phyloP scores from a whole-genome alignment of 2,797 vertebrate genomes.

The Clamator glandarius region DNA sequence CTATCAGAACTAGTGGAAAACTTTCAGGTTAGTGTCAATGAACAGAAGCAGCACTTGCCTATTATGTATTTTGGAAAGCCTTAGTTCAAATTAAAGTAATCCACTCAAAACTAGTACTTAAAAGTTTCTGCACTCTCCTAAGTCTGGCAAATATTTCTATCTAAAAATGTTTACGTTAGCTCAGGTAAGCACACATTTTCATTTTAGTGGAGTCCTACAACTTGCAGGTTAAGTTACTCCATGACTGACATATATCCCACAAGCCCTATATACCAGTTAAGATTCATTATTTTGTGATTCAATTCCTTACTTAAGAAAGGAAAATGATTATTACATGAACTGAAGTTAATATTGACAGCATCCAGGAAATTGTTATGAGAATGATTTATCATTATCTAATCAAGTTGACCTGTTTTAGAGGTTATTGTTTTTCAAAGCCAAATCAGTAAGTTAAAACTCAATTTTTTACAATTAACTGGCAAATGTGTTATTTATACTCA shows the following conservation, averaged over 20 bases:
- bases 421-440: background rate
- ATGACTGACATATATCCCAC: background rate
- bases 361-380: background rate
- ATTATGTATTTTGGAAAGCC: background rate
- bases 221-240: background rate
- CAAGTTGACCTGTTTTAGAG: background rate
- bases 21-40: background rate
- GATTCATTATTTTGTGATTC: background rate
- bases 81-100: background rate
- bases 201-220: background rate
- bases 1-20: background rate
- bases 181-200: background rate
- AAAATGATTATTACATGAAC: background rate
- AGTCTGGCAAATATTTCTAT: background rate
- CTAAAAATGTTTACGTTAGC: background rate
- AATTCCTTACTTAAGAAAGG: background rate
- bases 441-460: background rate
- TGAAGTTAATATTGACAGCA: background rate
- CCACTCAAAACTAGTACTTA: background rate
- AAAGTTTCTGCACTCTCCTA: background rate
- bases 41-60: background rate
- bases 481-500: constrained; percentile 51
- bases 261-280: background rate
- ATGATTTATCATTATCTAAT: background rate
- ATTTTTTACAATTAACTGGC: constrained; percentile 9